Evolutionary conservation across 2,113 vertebrate genomes (phyloP).

Genomic region (Antechinus stuartii): DNA sequence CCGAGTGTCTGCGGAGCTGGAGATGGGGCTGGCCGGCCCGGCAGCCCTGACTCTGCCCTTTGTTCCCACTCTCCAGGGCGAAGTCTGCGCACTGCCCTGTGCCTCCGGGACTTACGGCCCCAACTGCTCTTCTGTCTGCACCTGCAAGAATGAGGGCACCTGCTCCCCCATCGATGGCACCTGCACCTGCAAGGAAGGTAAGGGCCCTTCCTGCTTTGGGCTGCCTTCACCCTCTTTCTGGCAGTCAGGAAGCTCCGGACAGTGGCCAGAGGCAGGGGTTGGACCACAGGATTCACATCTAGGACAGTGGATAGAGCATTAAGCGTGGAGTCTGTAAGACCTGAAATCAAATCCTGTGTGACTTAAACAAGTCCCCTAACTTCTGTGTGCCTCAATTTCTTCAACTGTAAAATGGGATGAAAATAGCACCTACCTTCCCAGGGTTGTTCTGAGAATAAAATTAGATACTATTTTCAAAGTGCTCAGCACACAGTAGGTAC

Average conservation of each 20-base stretch:
- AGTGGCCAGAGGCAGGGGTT: not conserved
- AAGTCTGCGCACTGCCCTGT: constrained; percentile 91
- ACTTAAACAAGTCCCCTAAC: not conserved
- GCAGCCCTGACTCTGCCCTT: not conserved
- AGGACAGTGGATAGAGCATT: not conserved
- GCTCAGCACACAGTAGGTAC: not conserved
- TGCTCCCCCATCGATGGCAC: constrained; percentile 94
- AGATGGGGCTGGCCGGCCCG: not conserved
- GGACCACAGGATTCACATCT: too few relatives aligned
- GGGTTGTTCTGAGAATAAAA: not conserved
- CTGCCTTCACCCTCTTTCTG: not conserved
- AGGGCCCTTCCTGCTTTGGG: not conserved
- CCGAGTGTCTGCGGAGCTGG: not conserved
- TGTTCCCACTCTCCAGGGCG: constrained; percentile 86
- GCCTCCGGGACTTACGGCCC: constrained; percentile 90
- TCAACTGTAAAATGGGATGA: not conserved
- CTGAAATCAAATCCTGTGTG: not conserved
- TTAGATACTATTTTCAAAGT: not conserved
- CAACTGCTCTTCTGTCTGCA: constrained; percentile 93
- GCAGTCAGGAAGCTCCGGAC: not conserved
- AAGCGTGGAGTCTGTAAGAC: not conserved
- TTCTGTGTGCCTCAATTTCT: not conserved
- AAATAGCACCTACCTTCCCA: not conserved
- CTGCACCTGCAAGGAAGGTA: constrained; percentile 96
- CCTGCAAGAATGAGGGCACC: constrained; percentile 90